Evolutionary conservation across 2,113 vertebrate species (phyloP).

Genomic region (Thomomys bottae): DNA sequence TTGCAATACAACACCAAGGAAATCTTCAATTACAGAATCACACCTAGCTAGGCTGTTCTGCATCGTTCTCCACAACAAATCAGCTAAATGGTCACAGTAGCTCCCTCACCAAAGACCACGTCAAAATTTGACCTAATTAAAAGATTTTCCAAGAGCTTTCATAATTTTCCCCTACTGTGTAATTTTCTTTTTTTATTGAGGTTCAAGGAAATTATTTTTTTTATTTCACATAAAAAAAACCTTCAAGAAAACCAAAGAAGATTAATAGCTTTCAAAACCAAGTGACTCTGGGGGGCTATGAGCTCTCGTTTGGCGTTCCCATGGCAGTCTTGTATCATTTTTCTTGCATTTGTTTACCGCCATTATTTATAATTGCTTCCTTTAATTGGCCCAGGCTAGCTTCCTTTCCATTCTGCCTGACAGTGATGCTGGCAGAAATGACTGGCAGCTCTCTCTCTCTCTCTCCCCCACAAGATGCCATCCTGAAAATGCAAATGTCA

Average conservation of each 20-base stretch:
- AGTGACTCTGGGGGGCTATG: constrained; percentile 52
- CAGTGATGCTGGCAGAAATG: constrained; percentile 73
- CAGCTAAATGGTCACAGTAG: constrained; percentile 80
- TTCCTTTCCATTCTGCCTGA: constrained; percentile 75
- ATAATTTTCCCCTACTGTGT: constrained; percentile 69
- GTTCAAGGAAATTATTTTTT: constrained; percentile 75
- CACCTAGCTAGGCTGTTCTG: constrained; percentile 66
- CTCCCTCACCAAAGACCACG: constrained; percentile 75
- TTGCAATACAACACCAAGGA: constrained; percentile 54
- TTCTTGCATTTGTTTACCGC: constrained; percentile 73
- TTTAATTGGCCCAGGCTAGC: constrained; percentile 77
- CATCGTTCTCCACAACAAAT: constrained; percentile 69
- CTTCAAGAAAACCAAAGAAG: constrained; percentile 62
- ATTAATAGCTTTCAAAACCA: constrained; percentile 61
- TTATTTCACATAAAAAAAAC: constrained; percentile 74
- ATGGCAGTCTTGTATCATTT: constrained; percentile 52
- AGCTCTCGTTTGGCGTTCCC: constrained; percentile 56
- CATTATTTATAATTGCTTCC: constrained; percentile 78
- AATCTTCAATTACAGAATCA: constrained; percentile 63
- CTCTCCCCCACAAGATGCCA: constrained; percentile 70
- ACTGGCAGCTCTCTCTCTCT: constrained; percentile 78
- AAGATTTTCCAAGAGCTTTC: constrained; percentile 70
- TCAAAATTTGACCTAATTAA: constrained; percentile 82
- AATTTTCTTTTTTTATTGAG: constrained; percentile 75
- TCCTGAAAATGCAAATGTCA: constrained; percentile 79